Conservation (phyloP, 1,140 invertebrate genomes). For the Hypothenemus hampei region DNA sequence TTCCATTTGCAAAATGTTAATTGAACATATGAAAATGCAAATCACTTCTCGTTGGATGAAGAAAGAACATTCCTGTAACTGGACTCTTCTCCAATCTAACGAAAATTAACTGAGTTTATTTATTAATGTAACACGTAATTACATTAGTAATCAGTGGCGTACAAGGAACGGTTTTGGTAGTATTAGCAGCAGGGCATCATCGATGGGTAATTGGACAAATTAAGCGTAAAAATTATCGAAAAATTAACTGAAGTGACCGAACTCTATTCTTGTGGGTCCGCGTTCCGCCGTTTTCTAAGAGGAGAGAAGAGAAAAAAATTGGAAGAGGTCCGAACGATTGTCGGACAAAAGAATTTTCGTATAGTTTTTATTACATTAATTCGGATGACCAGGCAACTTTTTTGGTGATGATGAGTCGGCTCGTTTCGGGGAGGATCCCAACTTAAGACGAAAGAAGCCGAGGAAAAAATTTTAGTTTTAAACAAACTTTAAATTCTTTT, state of each 20-base stretch:
- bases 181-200: too few species aligned
- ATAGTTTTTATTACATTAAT: constrained; percentile 26
- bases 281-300: too few species aligned
- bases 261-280: too few species aligned
- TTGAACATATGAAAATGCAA: constrained; percentile 2
- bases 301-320: too few species aligned
- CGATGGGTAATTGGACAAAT: neutral
- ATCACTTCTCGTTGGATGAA: neutral
- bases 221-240: neutral
- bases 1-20: constrained; percentile 6
- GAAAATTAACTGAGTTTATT: neutral
- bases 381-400: constrained; percentile 24
- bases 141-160: too few species aligned
- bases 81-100: constrained; percentile 1
- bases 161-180: too few species aligned
- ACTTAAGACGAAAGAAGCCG: neutral
- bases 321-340: too few species aligned
- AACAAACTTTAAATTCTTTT: too few species aligned
- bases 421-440: neutral
- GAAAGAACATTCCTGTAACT: constrained; percentile 6
- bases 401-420: neutral
- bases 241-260: too few species aligned
- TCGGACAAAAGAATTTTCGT: constrained; percentile 5
- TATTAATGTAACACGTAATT: too few species aligned
- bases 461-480: too few species aligned